Conservation (phyloP, 64 coral and sea anemone species). For the Montipora cactus region DNA sequence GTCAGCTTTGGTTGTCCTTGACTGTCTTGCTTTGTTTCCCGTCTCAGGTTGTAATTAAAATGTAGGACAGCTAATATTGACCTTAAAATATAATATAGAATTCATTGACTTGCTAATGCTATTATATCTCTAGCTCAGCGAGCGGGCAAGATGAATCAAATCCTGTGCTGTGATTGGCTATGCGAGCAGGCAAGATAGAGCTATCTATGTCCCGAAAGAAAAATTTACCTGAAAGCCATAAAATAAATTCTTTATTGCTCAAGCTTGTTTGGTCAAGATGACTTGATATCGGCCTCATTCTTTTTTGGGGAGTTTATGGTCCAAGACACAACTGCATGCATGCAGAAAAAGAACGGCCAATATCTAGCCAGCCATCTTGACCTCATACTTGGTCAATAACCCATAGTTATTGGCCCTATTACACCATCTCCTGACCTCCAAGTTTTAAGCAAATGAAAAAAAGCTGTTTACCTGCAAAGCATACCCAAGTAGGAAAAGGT, state of each 20-base stretch:
- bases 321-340: too few relatives aligned
- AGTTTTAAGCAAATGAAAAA: too few relatives aligned
- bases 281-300: too few relatives aligned
- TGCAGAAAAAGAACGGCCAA: too few relatives aligned
- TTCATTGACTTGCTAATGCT: neutral
- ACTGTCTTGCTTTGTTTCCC: neutral
- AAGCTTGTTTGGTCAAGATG: too few relatives aligned
- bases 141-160: neutral
- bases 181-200: too few relatives aligned
- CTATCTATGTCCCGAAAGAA: too few relatives aligned
- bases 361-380: too few relatives aligned
- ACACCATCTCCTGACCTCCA: neutral
- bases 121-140: too few relatives aligned
- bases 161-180: neutral
- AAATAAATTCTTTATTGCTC: too few relatives aligned
- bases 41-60: constrained; percentile 46
- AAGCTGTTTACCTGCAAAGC: constrained; percentile 20
- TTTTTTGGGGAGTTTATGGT: too few relatives aligned
- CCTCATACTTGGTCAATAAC: neutral
- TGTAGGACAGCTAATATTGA: constrained; percentile 30
- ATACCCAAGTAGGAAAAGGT: constrained; percentile 30
- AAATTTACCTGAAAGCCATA: too few relatives aligned
- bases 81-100: neutral
- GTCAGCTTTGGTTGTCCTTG: neutral
- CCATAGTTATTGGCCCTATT: neutral